phyloP scores from a whole-genome alignment of 92 coral and sea anemone genomes.

The Parazoanthus swiftii region DNA sequence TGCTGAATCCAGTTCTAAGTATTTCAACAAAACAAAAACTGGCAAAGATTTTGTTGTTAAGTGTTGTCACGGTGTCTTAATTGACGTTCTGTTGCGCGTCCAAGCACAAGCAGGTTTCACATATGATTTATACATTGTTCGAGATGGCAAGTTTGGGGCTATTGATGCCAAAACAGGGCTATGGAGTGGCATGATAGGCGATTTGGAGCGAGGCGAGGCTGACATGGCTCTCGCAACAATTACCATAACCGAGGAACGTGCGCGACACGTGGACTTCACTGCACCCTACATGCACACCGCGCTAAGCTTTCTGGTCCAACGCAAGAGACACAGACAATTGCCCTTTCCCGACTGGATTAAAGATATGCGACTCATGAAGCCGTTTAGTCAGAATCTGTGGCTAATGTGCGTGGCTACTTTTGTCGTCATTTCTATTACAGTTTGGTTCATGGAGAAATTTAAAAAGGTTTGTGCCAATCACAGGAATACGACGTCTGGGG shows the following conservation, averaged over 20 bases:
- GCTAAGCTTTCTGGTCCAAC: slow-evolving; percentile 65
- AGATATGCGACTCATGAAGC: slow-evolving; percentile 79
- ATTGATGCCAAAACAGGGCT: slow-evolving; percentile 58
- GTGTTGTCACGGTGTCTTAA: slow-evolving; percentile 80
- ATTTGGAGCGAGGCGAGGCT: slow-evolving; percentile 77
- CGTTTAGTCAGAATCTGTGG: slow-evolving; percentile 77
- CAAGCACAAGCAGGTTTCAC: slow-evolving; percentile 65
- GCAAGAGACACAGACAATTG: slow-evolving; percentile 45
- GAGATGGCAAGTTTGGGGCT: slow-evolving; percentile 87
- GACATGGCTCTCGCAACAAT: slow-evolving; percentile 86
- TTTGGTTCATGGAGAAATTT: slow-evolving; percentile 74
- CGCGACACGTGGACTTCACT: slow-evolving; percentile 76
- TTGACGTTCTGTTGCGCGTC: slow-evolving; percentile 65
- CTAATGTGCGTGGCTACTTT: slow-evolving; percentile 67
- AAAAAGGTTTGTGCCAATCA: slow-evolving; percentile 25
- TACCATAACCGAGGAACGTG: slow-evolving; percentile 80
- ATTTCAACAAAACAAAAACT: neutral
- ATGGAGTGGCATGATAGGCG: slow-evolving; percentile 96
- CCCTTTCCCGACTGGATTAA: slow-evolving; percentile 66
- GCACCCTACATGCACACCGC: slow-evolving; percentile 81
- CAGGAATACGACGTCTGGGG: slow-evolving; percentile 46
- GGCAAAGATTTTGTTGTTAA: slow-evolving; percentile 25
- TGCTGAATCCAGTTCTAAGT: neutral
- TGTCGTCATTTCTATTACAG: slow-evolving; percentile 50
- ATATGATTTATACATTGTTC: slow-evolving; percentile 74